Evolutionary conservation across 2,113 vertebrate species (phyloP), one percentile per base, ranked within the genome.

Genomic region (Hippocampus mohnikei): DNA sequence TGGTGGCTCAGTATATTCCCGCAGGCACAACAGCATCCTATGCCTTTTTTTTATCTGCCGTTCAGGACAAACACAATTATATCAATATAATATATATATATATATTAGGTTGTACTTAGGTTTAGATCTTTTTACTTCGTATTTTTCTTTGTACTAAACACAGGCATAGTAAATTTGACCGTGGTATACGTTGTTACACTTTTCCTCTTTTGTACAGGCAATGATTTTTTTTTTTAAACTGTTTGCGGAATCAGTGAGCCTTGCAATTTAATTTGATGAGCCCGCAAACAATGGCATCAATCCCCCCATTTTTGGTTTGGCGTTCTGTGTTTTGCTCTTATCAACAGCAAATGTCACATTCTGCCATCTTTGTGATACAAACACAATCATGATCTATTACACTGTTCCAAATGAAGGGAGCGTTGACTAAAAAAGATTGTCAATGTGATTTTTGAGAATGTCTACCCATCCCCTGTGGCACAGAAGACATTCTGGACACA

Each of bases 1-100:
- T 48, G 46, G 46, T 55, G 40, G 74, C 78, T 85, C 73, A 78
- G 78, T 78, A 75, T 82, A 79, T 63, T 72, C 85, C 81, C n/a
- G 37, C 23, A 67, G 84, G 63, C 61, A 70, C 71, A 21, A 8
- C 7, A 2, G 8, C 41, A 42, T 42, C 8, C 8, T 2, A 3
- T n/a, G 3, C 9, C 23, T 55, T n/a, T 53, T 53, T 53, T 53
- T 1, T 1, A 52, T 23, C 2, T 5, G 52, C 21, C 23, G 1
- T 23, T 18, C 16, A 48, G 46, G 6, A 16, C 15, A 16, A 48
- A 48, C 46, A 18, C 16, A 18, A 48, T 48, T 18, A 13, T 13
- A 44, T 44, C 11, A 44, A 44, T 44, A 13, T 12, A 44, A 44
- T 44, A 44, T n/a, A n/a, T n/a, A n/a, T n/a, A n/a, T n/a, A n/a